These are phyloP conservation scores for Patiria pectinifera DNA, from an alignment of 53 echinoderm and acorn worm species.

Conservation along the genomic window DNA sequence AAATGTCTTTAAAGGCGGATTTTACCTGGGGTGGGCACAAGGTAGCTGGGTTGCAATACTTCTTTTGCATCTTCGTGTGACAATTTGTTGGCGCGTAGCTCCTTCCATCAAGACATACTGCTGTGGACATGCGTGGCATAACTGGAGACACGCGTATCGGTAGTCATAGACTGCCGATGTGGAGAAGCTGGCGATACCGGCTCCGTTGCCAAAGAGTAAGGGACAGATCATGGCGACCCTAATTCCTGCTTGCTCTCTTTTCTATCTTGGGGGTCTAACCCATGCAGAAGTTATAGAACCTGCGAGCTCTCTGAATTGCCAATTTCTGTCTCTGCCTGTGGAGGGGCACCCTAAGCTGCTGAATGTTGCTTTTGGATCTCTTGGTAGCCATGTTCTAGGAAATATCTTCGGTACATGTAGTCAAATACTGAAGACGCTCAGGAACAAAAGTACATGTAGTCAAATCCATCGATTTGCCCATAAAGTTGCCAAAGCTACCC, in stretches of 20 bases:
- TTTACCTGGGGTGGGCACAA: constrained; percentile 25
- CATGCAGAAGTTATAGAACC: background rate
- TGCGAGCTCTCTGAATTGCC: constrained; percentile 2
- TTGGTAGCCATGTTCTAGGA: background rate
- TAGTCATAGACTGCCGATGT: background rate
- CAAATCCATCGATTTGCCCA: no score
- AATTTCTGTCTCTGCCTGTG: background rate
- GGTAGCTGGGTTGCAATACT: constrained; percentile 3
- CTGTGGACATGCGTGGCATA: background rate
- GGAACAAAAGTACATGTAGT: no score
- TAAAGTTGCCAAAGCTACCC: no score
- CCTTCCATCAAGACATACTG: background rate
- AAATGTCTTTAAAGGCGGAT: constrained; percentile 13
- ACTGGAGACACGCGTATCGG: background rate
- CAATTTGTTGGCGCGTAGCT: background rate
- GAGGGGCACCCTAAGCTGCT: constrained; percentile 9
- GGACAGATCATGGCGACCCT: constrained; percentile 10
- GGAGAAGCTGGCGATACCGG: constrained; percentile 7
- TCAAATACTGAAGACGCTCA: no score
- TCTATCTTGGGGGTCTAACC: background rate
- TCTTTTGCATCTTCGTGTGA: background rate
- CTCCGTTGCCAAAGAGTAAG: background rate
- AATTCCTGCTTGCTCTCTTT: constrained; percentile 7
- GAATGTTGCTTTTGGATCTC: background rate
- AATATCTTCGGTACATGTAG: no score